phyloP scores from a whole-genome alignment of 2,113 vertebrate genomes.

The Callochromis pleurospilus region DNA sequence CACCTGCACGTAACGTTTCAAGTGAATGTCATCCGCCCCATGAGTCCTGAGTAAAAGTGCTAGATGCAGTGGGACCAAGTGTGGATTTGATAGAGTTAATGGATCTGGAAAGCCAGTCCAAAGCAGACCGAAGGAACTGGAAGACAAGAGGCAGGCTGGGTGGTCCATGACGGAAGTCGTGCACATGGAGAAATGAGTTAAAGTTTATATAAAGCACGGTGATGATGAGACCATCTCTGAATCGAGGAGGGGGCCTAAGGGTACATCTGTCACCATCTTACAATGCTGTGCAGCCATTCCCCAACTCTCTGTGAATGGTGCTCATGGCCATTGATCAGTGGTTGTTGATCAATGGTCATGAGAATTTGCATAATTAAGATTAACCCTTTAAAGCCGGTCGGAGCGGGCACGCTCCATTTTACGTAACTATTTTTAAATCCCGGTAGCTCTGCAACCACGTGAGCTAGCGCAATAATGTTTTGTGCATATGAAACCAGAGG shows the following conservation, averaged over 20 bases:
- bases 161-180: not conserved
- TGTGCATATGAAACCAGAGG: too few species aligned
- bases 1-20: not conserved
- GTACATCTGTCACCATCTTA: rapidly evolving
- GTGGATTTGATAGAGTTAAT: not conserved
- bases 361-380: not conserved
- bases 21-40: rapidly evolving
- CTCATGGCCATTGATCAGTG: not conserved
- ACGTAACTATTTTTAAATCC: too few species aligned
- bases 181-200: not conserved
- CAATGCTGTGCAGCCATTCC: not conserved
- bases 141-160: not conserved
- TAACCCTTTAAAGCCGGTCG: too few species aligned
- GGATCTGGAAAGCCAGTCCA: not conserved
- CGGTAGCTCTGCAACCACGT: too few species aligned
- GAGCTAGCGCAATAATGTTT: too few species aligned
- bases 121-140: not conserved
- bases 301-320: rapidly evolving
- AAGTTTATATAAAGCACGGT: not conserved
- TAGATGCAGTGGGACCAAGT: not conserved
- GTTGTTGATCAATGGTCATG: not conserved
- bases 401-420: too few species aligned
- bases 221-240: not conserved
- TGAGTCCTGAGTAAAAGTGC: not conserved
- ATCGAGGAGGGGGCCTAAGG: not conserved